Base-by-base conservation (phyloP, 2,113 vertebrate species). In the Mus musculus region DNA sequence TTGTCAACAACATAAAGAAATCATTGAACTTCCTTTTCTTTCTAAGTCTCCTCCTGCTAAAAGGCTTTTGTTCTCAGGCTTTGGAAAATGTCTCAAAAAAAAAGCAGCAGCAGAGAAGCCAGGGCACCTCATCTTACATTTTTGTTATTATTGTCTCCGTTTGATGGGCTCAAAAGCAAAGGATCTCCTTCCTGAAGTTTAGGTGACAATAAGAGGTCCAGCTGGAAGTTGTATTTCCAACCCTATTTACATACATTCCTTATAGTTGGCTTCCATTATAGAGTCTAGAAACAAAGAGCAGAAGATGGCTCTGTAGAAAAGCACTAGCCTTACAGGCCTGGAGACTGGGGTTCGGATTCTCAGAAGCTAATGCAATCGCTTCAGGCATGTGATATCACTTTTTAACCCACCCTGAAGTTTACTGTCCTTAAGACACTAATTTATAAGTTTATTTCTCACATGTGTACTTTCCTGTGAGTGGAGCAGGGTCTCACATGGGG, bases 91-190 rank as follows among this genome's bases (percentile, higher is more conserved):
- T 22, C 28, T 92, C 39, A 39, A 49, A 54, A 20, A 24, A 59
- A 59, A 59, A 59, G 17, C 52, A 52, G 52, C 20, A 22, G 3
- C 52, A 24, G 67, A 28, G 76, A 73, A 13, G 20, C 28, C 30
- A 52, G 7, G 19, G 12, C 33, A 20, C 1, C 42, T 54, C 26
- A 46, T 0, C 11, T 0, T 4, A 0, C 20, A 0, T 77, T 61
- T 9, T 46, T 88, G 26, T 24, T 28, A 42, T 71, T 77, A 30
- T 76, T 54, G 39, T 28, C n/a, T 86, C 61, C 39, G 20, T 49
- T 71, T 77, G 71, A 33, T 14, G 88, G 42, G 42, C 16, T 3
- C 86, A 33, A 52, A 78, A 88, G 49, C 42, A 56, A 59, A 63
- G 42, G 26, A 12, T 19, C 49, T 33, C 19, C 91, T 67, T 91